These are phyloP conservation scores for Drosophila lacteicornis DNA, from an alignment of 1,140 invertebrate species.

Conservation along the genomic window DNA sequence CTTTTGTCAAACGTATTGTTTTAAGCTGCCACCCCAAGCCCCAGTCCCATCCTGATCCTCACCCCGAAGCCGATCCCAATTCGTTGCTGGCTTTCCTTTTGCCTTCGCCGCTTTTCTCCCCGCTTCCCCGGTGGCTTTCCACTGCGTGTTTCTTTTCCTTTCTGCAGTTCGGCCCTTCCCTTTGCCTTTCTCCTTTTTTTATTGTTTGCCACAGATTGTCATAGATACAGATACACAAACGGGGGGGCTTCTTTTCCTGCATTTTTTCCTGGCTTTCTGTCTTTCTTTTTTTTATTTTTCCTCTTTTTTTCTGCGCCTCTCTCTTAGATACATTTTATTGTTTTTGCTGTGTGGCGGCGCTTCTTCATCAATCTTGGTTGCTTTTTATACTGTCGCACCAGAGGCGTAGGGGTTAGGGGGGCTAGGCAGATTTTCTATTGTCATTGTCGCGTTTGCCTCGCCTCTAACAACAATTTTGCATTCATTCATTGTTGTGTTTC, in stretches of 20 bases:
- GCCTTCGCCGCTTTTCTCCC: slow-evolving; percentile 5
- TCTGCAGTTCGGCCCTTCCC: slow-evolving; percentile 33
- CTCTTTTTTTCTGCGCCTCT: slow-evolving; percentile 14
- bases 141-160: slow-evolving; percentile 38
- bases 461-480: slow-evolving; percentile 41
- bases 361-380: slow-evolving; percentile 80
- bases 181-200: slow-evolving; percentile 4
- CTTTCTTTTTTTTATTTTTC: slow-evolving; percentile 6
- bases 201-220: slow-evolving; percentile 55
- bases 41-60: not conserved
- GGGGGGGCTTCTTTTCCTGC: slow-evolving; percentile 17
- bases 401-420: not conserved
- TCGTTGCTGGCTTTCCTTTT: slow-evolving; percentile 23
- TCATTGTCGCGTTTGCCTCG: slow-evolving; percentile 58
- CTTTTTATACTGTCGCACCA: slow-evolving; percentile 59
- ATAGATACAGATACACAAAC: slow-evolving; percentile 55
- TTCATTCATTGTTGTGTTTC: slow-evolving; percentile 56
- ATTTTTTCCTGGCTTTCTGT: slow-evolving; percentile 6
- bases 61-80: slow-evolving; percentile 36
- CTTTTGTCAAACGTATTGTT: slow-evolving; percentile 83
- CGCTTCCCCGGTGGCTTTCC: slow-evolving; percentile 8
- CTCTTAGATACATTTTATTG: slow-evolving; percentile 71
- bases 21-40: slow-evolving; percentile 39
- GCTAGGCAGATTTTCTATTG: slow-evolving; percentile 51
- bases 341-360: slow-evolving; percentile 53